Evolutionary conservation across 2,113 vertebrate genomes (phyloP), one percentile per base, ranked within the genome.

Genomic region (Shinisaurus crocodilurus): DNA sequence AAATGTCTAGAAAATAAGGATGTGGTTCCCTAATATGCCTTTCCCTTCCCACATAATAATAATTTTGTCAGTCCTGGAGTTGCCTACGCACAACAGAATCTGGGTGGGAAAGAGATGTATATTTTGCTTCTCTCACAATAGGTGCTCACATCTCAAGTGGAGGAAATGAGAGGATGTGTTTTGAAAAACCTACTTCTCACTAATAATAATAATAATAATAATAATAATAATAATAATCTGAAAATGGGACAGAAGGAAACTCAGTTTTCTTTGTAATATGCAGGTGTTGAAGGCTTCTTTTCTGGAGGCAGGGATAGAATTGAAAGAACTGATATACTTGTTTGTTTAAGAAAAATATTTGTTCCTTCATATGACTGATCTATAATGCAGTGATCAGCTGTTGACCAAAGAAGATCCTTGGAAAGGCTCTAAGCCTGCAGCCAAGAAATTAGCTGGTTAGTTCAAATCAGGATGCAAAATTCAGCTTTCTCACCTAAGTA

Each of bases 161-260:
- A 94, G 94, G 92, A 96, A 95, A 94, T 93, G 0, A 3, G 92
- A 94, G 92, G 92, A 94, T 95, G 89, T 92, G 93, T 94, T 96
- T 95, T 88, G 95, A 93, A 93, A 92, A 93, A 18, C 92, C 92
- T 95, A 86, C 94, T 95, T 96, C 95, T 92, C 93, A 95, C 95
- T 95, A 67, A 63, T 20, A 63, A 63, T 10, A 16, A 60, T 95
- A 67, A 63, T 20, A 63, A 63, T 10, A 16, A 60, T 95, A 67
- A 63, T 20, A 63, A 63, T 10, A 16, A 60, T 4, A 50, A 8
- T 4, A 93, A 94, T 95, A 95, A 95, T 67, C 89, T 89, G 91
- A 90, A 93, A 93, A 92, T 91, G 91, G 87, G 94, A 94, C 94
- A 93, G 92, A 89, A 95, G 94, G 94, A 94, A 94, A 95, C 93